Conservation (phyloP, 2,888 invertebrate genomes). For the Branchipolynoe longqiensis region DNA sequence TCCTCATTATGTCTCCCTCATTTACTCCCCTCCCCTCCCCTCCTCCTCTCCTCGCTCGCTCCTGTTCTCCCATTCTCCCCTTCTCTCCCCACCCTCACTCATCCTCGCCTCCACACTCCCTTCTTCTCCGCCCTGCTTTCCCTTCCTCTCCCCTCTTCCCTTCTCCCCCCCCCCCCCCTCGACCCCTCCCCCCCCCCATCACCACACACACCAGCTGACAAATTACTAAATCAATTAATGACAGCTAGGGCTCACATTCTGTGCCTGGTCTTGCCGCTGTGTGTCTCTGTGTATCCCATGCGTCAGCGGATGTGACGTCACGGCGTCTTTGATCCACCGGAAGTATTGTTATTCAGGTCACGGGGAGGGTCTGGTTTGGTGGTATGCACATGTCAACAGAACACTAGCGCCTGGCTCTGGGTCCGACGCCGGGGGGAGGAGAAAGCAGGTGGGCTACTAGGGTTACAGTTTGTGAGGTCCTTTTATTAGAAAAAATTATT, state of each 20-base stretch:
- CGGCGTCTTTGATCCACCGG: slow-evolving; percentile 9
- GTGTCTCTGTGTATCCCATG: neutral
- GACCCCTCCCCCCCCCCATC: too few relatives aligned
- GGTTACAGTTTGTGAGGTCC: slow-evolving; percentile 11
- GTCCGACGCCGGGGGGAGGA: neutral
- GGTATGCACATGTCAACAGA: slow-evolving; percentile 36
- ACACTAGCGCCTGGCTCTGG: neutral
- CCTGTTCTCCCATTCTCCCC: too few relatives aligned
- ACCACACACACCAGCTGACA: too few relatives aligned
- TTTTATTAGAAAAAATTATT: neutral
- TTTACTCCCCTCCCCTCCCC: too few relatives aligned
- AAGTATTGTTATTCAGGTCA: slow-evolving; percentile 30
- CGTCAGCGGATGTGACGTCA: slow-evolving; percentile 33
- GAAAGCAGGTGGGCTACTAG: neutral
- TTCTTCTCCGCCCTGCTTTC: too few relatives aligned
- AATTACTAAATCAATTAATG: slow-evolving; percentile 31
- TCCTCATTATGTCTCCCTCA: too few relatives aligned
- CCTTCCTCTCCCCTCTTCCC: too few relatives aligned
- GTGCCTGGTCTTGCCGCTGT: neutral
- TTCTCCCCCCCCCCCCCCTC: too few relatives aligned
- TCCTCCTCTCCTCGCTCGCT: too few relatives aligned
- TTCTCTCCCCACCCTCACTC: too few relatives aligned
- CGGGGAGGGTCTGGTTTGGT: slow-evolving; percentile 18
- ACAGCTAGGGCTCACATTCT: slow-evolving; percentile 3
- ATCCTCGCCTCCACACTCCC: too few relatives aligned